A percentile compares a stretch with the other conserved stretches of the same genome.
Evolutionary conservation across 2,888 invertebrate genomes (phyloP).

Genomic region (Hirtodrosophila duncani): DNA sequence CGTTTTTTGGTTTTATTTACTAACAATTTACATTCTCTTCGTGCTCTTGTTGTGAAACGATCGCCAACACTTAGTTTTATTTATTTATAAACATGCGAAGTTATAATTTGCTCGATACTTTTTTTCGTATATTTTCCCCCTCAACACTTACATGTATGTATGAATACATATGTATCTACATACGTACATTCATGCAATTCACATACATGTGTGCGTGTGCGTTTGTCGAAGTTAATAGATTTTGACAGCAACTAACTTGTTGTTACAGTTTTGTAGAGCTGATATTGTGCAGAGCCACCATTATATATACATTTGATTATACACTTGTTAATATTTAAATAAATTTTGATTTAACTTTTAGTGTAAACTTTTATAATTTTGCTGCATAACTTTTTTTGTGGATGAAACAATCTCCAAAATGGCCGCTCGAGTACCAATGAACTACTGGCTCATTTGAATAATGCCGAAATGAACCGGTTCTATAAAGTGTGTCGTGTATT

Average conservation of each 20-base stretch:
- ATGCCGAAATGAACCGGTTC: constrained; percentile 55
- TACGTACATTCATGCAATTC: constrained; percentile 36
- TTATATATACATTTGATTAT: constrained; percentile 44
- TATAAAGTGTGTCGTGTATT: constrained; percentile 40
- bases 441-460: constrained; percentile 55
- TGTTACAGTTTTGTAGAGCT: constrained; percentile 52
- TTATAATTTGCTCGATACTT: too few species aligned
- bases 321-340: constrained; percentile 57
- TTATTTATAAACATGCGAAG: too few species aligned
- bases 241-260: constrained; percentile 57
- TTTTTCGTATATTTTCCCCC: constrained; percentile 21
- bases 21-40: too few species aligned
- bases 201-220: constrained; percentile 56
- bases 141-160: constrained; percentile 47
- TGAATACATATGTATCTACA: constrained; percentile 43
- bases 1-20: constrained; percentile 6
- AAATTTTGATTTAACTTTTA: constrained; percentile 51
- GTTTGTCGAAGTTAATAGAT: constrained; percentile 32
- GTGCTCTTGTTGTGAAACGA: too few species aligned
- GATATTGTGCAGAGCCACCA: constrained; percentile 49
- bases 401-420: constrained; percentile 71
- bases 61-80: too few species aligned
- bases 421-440: constrained; percentile 61
- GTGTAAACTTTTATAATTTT: constrained; percentile 52
- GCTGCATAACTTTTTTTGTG: constrained; percentile 68